Base-by-base conservation (phyloP, 2,888 invertebrate genomes). In the Xanthia togata region DNA sequence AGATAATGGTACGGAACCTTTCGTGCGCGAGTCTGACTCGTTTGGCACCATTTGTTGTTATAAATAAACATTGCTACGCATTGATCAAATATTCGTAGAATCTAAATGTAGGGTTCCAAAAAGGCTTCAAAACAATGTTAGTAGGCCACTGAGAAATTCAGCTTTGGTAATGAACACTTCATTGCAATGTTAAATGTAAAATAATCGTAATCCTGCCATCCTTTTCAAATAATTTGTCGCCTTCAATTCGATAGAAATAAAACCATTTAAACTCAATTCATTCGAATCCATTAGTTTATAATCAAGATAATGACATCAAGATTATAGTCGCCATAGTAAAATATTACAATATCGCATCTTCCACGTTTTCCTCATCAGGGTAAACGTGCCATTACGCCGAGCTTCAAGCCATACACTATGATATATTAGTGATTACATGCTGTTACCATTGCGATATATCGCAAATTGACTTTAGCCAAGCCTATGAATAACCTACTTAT, bases 281-380 rank as follows among this genome's bases (percentile, higher is more conserved):
- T 53, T 50, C n/a, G 0, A 38, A 50, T 50, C 44, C 38, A 74
- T 68, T 59, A 44, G 12, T 62, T 67, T 55, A 53, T 73, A 70
- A 70, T 26, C 11, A 69, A 59, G 14, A 41, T 64, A 50, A 63
- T 68, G 14, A 55, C 23, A 63, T 50, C 41, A 67, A 62, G n/a
- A 53, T 62, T 60, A 4, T 55, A 60, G 26, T 79, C 53, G 17
- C 44, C 26, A 35, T 35, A 73, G 20, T 53, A 53, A 69, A 62
- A 65, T 63, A 71, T 70, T 35, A 60, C 23, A 47, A 71, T 76
- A 55, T 68, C 53, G 20, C 12, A 72, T 67, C 38, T 31, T 31
- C 57, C 75, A 83, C 79, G 79, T 79, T 83, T 82, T 79, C 75
- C 75, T 78, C 71, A 74, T 82, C 68, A 64, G 8, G 14, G 50